Evolutionary conservation across 2,797 vertebrate species (phyloP).

Genomic region (Carduelis carduelis): DNA sequence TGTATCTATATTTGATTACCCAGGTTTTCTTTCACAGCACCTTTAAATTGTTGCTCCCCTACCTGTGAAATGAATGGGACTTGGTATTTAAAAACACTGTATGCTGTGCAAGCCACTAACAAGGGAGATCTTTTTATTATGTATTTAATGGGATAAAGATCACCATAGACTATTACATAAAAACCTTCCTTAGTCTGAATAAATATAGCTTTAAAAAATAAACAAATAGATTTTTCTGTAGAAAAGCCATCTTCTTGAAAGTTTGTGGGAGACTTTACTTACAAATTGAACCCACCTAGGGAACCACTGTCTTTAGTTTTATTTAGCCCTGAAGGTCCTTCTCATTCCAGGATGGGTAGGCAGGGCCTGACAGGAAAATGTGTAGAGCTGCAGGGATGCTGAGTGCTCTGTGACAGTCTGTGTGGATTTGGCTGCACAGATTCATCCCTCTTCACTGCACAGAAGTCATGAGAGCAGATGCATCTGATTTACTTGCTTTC

Average conservation of each 20-base stretch:
- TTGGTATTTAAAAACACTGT: neutral
- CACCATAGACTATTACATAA: neutral
- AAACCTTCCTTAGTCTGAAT: neutral
- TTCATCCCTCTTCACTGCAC: neutral
- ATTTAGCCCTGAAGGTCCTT: neutral
- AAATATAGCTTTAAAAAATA: neutral
- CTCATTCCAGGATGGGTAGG: neutral
- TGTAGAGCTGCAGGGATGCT: neutral
- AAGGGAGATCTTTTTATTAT: neutral
- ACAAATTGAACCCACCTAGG: neutral
- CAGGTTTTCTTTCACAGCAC: neutral
- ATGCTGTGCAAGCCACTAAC: neutral
- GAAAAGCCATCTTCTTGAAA: neutral
- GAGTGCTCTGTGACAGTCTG: neutral
- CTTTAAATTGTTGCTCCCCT: neutral
- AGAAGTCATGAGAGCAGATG: neutral
- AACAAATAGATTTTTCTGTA: neutral
- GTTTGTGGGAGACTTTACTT: neutral
- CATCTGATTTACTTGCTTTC: neutral
- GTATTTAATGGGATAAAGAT: neutral
- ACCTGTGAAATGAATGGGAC: neutral
- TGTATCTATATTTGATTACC: conserved; percentile 3
- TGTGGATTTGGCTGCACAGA: neutral
- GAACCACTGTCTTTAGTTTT: neutral
- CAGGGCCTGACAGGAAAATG: neutral